Evolutionary conservation across 1,140 invertebrate genomes (phyloP).

Genomic region (Portunus trituberculatus): DNA sequence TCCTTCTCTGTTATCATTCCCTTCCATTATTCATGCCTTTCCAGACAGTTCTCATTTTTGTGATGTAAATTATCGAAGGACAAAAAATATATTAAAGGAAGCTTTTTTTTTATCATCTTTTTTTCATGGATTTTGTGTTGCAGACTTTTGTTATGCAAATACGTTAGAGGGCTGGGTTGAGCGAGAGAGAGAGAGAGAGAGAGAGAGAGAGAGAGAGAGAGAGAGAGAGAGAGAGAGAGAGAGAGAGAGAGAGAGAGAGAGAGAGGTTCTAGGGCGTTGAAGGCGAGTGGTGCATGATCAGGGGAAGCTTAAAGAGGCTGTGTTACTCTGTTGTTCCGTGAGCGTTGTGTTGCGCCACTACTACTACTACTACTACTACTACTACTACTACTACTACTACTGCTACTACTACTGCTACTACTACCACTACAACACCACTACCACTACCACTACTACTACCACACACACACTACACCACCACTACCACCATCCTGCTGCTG

Average conservation of each 20-base stretch:
- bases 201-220: constrained; percentile 20
- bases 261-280: neutral
- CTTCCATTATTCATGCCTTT: neutral
- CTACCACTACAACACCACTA: neutral
- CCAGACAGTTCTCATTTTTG: neutral
- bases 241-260: neutral
- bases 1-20: neutral
- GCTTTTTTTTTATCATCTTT: neutral
- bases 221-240: constrained; percentile 20
- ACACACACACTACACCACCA: neutral
- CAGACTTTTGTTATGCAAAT: neutral
- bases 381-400: constrained; percentile 23
- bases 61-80: neutral
- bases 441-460: neutral
- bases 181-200: constrained; percentile 8
- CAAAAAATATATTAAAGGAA: neutral
- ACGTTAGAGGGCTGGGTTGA: neutral
- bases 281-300: constrained; percentile 16
- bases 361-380: constrained; percentile 22
- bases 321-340: neutral
- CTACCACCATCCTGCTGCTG: constrained; percentile 21
- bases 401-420: constrained; percentile 13
- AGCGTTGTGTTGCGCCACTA: neutral
- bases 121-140: neutral
- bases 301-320: constrained; percentile 1